Conservation (phyloP, 2,113 vertebrate genomes). For the Siniperca knerii region DNA sequence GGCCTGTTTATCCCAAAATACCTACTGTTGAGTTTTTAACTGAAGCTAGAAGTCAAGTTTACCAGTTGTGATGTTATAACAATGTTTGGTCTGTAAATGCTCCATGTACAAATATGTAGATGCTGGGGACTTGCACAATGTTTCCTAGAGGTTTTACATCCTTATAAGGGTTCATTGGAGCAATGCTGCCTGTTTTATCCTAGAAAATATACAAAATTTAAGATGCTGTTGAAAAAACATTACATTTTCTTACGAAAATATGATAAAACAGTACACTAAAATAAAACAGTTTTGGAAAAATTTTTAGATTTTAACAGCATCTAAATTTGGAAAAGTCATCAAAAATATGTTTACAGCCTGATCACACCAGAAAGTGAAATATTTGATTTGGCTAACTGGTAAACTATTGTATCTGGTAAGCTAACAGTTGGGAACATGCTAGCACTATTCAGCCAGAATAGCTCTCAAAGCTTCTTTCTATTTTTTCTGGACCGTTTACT, state of each 20-base stretch:
- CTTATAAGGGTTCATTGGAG: constrained; percentile 29
- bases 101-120: constrained; percentile 34
- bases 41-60: neutral
- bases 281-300: neutral
- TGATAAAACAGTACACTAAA: neutral
- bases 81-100: constrained; percentile 54
- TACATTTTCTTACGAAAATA: neutral
- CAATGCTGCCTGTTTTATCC: neutral
- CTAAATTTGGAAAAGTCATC: no score
- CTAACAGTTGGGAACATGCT: no score
- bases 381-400: no score
- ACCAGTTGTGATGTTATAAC: constrained; percentile 27
- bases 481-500: no score
- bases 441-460: no score
- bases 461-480: no score
- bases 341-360: no score
- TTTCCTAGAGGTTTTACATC: constrained; percentile 15
- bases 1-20: constrained; percentile 14
- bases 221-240: neutral
- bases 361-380: no score
- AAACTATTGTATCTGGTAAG: no score
- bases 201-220: neutral
- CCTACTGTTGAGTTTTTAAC: constrained; percentile 4
- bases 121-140: neutral
- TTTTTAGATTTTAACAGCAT: neutral